Base-by-base conservation (phyloP, 2,113 vertebrate species). In the Centropristis striata region DNA sequence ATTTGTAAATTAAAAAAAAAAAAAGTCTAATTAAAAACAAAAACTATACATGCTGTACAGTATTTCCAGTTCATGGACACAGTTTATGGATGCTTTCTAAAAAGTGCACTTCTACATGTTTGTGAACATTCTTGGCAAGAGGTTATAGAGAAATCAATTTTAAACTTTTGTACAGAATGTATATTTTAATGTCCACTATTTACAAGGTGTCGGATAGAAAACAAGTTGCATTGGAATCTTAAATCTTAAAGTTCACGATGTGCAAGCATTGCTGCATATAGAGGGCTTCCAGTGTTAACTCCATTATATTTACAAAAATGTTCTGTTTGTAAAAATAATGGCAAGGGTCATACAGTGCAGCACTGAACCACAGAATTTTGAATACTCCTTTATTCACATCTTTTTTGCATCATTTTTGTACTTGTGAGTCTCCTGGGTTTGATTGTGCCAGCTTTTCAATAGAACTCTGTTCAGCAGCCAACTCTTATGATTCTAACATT, bases 401-500 rank as follows among this genome's bases (percentile, higher is more conserved):
- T 57, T 57, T 58, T 67, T 71, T 72, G 65, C 73, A 69, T 51
- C 57, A 69, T 27, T 10, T 50, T n/a, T 58, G 51, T 59, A 32
- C n/a, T 44, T 46, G 32, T 59, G 23, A 46, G 70, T 74, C 76
- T 59, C 46, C 76, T 80, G 55, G 55, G 41, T 76, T 76, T 84
- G 67, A 72, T 74, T 80, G 28, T 72, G 44, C 54, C 55, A 72
- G 39, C 66, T 12, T 28, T 2, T 74, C 64, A 73, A 54, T 46
- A 64, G 55, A 60, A 59, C 32, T 58, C 27, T 59, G 28, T 67
- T 44, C 36, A 53, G 46, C 65, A 32, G 65, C 66, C 65, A 74
- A 18, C 47, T 86, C 60, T 81, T 75, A 76, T 78, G 81, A 71
- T 60, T 80, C 68, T 83, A 68, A 39, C 16, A 47, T 88, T 84